Evolutionary conservation across 2,797 vertebrate species (phyloP).

Genomic region (Cossypha heuglini): DNA sequence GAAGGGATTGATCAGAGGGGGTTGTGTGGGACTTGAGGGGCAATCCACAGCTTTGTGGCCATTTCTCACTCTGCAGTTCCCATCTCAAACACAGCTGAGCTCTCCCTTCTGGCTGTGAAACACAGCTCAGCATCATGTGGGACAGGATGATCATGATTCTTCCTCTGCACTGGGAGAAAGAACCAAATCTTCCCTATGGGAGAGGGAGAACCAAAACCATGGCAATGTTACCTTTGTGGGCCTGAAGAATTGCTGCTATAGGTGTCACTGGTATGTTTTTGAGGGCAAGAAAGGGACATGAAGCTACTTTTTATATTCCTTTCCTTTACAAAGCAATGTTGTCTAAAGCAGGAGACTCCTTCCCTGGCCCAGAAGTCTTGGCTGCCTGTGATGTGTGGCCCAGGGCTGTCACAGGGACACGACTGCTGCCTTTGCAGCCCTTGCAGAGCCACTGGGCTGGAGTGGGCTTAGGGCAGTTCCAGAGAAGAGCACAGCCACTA

Average conservation of each 20-base stretch:
- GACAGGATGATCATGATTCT: rapidly evolving
- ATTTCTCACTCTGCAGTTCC: not conserved
- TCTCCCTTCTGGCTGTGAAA: not conserved
- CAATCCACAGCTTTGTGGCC: not conserved
- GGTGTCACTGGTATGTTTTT: not conserved
- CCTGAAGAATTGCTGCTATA: not conserved
- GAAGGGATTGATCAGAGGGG: not conserved
- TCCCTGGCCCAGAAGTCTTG: not conserved
- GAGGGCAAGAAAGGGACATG: not conserved
- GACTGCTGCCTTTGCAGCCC: not conserved
- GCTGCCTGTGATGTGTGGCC: rapidly evolving
- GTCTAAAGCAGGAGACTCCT: not conserved
- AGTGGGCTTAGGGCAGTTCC: not conserved
- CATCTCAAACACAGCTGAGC: not conserved
- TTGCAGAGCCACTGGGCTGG: not conserved
- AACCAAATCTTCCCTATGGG: not conserved
- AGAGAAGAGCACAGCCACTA: not conserved
- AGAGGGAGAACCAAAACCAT: not conserved
- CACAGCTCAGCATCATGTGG: not conserved
- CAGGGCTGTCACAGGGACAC: not conserved
- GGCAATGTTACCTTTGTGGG: not conserved
- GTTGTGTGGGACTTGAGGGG: rapidly evolving
- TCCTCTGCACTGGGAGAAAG: not conserved
- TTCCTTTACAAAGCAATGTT: not conserved
- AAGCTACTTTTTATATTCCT: not conserved